Percentiles rank a stretch among this genome's conserved stretches.
Conservation (phyloP, 2,797 vertebrate species). For the Oreochromis grahami region DNA sequence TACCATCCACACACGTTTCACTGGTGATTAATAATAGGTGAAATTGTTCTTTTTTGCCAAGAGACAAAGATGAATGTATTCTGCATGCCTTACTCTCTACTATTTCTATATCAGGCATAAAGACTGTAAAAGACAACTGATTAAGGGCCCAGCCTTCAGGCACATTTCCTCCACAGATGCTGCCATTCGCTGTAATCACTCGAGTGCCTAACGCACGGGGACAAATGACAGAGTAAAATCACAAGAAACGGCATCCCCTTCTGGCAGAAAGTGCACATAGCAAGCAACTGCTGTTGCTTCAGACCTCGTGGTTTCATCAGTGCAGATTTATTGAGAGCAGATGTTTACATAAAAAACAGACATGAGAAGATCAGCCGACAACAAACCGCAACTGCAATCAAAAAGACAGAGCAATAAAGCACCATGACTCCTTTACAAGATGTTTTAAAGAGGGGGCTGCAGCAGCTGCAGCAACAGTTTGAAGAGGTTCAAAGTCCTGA, state of each 20-base stretch:
- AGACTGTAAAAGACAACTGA: not conserved
- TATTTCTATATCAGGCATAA: not conserved
- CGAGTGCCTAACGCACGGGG: not conserved
- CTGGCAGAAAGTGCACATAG: conserved; percentile 31
- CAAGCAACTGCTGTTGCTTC: not conserved
- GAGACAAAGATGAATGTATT: conserved; percentile 6
- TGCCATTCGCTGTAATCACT: not conserved
- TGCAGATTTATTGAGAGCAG: conserved; percentile 16
- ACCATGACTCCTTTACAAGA: not conserved
- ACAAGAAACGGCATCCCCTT: conserved; percentile 56
- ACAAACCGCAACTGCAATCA: conserved; percentile 21
- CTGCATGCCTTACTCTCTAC: not conserved
- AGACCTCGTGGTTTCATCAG: not conserved
- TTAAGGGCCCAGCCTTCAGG: not conserved
- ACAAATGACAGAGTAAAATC: not conserved
- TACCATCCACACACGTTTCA: conserved; percentile 12
- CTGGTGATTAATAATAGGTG: conserved; percentile 36
- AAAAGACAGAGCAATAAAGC: not conserved
- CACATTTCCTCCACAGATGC: not conserved
- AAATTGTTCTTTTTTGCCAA: conserved; percentile 16
- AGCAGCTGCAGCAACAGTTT: not conserved
- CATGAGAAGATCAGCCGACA: conserved; percentile 3
- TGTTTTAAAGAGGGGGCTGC: not conserved
- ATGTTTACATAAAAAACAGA: conserved; percentile 26
- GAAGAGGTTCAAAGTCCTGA: conserved; percentile 8